Conservation (phyloP, 2,797 vertebrate species). For the Coracias cyanogaster region DNA sequence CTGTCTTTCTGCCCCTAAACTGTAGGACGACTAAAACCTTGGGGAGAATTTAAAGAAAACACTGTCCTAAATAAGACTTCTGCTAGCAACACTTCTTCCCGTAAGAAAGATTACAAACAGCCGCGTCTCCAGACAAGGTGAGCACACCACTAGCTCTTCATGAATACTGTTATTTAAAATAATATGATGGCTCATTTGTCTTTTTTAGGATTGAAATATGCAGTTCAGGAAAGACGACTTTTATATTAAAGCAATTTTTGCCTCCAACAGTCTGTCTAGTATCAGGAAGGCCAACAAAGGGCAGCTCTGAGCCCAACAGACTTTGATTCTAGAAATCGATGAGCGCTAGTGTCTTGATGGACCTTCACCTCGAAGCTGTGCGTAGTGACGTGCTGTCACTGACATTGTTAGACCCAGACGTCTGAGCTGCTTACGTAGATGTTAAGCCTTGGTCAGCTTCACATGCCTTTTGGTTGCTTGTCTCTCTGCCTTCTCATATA, state of each 20-base stretch:
- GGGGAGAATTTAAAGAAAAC: constrained; percentile 85
- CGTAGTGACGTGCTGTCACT: too few relatives aligned
- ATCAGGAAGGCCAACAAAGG: background rate
- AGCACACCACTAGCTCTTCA: background rate
- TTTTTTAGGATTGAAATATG: background rate
- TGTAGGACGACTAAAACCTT: constrained; percentile 91
- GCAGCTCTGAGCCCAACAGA: background rate
- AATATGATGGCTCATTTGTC: background rate
- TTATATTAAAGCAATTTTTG: background rate
- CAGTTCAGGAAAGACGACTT: background rate
- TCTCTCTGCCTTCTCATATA: background rate
- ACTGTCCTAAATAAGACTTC: constrained; percentile 57
- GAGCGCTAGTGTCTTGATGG: background rate
- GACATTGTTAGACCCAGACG: too few relatives aligned
- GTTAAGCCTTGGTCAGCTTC: background rate
- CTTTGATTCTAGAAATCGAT: background rate
- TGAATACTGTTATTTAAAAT: background rate
- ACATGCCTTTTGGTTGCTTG: background rate
- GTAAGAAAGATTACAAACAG: constrained; percentile 88
- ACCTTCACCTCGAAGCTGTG: background rate
- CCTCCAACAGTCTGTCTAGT: background rate
- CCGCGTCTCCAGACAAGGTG: constrained; percentile 87
- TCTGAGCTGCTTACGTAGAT: too few relatives aligned
- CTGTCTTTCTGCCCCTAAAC: background rate
- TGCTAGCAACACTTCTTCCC: constrained; percentile 59